Evolutionary conservation across 2,797 vertebrate species (phyloP).

Genomic region (Semotilus atromaculatus): DNA sequence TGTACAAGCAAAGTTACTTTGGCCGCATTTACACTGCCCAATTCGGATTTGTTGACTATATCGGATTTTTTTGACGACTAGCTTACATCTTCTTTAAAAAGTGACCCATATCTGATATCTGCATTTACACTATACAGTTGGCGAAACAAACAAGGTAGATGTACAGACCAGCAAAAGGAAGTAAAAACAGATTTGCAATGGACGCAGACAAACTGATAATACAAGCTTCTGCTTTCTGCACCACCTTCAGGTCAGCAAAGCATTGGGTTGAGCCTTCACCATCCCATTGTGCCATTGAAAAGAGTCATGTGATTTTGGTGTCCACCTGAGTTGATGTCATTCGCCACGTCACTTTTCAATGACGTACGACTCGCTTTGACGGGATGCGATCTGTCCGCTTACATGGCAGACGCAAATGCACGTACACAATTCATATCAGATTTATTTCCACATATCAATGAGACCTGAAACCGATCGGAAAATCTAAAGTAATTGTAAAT

Average conservation of each 20-base stretch:
- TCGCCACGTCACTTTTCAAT: too few species aligned
- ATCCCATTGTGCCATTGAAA: neutral
- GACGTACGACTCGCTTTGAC: too few species aligned
- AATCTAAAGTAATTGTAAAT: too few species aligned
- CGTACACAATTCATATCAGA: neutral
- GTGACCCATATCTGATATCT: neutral
- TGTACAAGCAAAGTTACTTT: neutral
- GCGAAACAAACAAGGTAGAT: neutral
- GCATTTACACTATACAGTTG: neutral
- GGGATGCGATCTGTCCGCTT: too few species aligned
- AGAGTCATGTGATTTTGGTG: neutral
- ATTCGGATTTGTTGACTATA: neutral
- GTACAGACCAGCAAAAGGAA: neutral
- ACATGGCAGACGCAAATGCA: too few species aligned
- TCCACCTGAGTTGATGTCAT: neutral
- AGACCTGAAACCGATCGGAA: neutral
- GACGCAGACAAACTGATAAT: neutral
- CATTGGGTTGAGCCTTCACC: neutral
- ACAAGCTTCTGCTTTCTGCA: neutral
- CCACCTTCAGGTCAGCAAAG: neutral
- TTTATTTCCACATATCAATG: neutral
- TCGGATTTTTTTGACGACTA: neutral
- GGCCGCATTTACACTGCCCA: neutral
- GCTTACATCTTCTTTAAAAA: neutral
- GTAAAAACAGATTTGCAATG: neutral